These are phyloP conservation scores for Acanthurus leucopareius DNA, from an alignment of 2,797 vertebrate species.

Conservation along the genomic window DNA sequence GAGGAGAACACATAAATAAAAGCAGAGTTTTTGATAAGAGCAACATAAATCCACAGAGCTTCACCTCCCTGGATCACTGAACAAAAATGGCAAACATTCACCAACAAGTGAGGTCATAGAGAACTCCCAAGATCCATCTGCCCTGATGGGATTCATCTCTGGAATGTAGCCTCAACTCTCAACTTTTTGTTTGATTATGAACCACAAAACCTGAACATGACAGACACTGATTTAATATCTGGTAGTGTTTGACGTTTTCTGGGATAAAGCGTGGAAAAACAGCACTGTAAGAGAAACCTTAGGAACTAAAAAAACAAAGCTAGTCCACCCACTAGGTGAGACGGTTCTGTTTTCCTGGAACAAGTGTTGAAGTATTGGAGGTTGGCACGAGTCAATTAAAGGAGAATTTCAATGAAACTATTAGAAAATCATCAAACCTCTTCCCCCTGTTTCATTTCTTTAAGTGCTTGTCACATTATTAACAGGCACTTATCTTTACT, in stretches of 20 bases:
- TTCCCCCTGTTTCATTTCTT: constrained; percentile 1
- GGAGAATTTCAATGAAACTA: neutral
- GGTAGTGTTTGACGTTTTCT: neutral
- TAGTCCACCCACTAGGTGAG: too few relatives aligned
- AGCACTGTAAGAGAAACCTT: neutral
- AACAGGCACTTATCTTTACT: constrained; percentile 27
- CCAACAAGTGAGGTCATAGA: constrained; percentile 22
- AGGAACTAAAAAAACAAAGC: constrained; percentile 54
- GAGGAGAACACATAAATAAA: constrained; percentile 55
- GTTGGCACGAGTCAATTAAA: neutral
- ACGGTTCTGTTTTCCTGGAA: too few relatives aligned
- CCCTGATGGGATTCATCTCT: neutral
- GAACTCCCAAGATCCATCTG: constrained; percentile 3
- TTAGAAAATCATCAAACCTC: neutral
- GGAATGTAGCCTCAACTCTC: too few relatives aligned
- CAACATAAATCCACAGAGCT: constrained; percentile 61
- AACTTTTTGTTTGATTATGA: too few relatives aligned
- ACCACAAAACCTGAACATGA: neutral
- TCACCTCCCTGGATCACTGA: constrained; percentile 11
- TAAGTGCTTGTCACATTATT: constrained; percentile 14
- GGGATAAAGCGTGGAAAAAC: neutral
- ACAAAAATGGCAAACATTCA: constrained; percentile 36
- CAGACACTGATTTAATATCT: neutral
- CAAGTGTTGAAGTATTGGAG: neutral
- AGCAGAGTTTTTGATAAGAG: constrained; percentile 44